Base-by-base conservation (phyloP, 2,888 invertebrate species). In the Glyphotaelius pellucidus region DNA sequence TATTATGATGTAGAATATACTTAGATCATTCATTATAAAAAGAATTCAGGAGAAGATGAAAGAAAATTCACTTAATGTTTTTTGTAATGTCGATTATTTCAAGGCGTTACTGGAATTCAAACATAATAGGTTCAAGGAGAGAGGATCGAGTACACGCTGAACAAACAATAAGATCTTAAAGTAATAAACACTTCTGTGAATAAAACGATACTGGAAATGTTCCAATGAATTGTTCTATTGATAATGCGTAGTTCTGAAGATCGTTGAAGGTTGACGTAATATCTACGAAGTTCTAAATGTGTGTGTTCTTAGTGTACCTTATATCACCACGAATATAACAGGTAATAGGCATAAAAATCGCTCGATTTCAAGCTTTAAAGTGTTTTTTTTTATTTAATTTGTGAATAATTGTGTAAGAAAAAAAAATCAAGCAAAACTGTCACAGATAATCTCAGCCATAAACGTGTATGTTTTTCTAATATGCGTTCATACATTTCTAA, bases 1-100 rank as follows among this genome's bases (percentile, higher is more conserved):
- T 67, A 19, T 25, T 67, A 67, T 67, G 25, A 67, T 67, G 67
- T 25, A 25, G 67, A 25, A 67, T 67, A n/a, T 67, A 67, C 67
- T 2, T 67, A 9, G 7, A 67, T 67, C 67, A 52, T 47, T 47
- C n/a, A 52, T 30, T 87, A 3, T 31, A 87, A 32, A 86, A 9
- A n/a, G 52, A 86, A 67, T 52, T 52, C 52, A 30, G 52, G 25
- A 47, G 19, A 67, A 14, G 67, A 67, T 67, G 67, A 87, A 87
- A 67, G 32, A 19, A 67, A 87, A 42, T 67, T 87, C 67, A 52
- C 31, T 87, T 31, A 52, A 67, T n/a, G 25, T 35, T 83, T 83
- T 25, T 35, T 83, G n/a, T 19, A 25, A 35, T 38, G 12, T 83
- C 9, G 25, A n/a, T 32, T 32, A 35, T 35, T 38, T 83, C 83